Percentiles rank a stretch among this genome's conserved stretches.
phyloP scores from a whole-genome alignment of 2,797 vertebrate genomes.

The Morus bassanus region DNA sequence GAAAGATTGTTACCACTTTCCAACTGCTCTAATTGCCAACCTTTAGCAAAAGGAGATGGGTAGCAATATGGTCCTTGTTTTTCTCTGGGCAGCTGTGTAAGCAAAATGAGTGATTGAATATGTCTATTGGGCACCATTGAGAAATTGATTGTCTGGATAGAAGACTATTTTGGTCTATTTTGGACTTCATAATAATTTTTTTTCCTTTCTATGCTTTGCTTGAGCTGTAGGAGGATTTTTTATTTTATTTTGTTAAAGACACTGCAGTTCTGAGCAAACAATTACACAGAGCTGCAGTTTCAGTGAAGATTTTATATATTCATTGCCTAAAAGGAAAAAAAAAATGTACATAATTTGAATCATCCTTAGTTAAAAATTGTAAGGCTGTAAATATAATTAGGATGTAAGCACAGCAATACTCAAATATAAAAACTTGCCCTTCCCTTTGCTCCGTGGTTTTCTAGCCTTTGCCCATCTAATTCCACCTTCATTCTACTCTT shows the following conservation, averaged over 20 bases:
- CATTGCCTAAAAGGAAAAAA: not conserved
- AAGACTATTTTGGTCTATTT: constrained; percentile 1
- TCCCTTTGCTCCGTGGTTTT: not conserved
- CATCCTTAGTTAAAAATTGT: not conserved
- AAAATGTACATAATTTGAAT: not conserved
- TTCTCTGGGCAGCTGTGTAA: constrained; percentile 36
- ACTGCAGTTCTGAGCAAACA: not conserved
- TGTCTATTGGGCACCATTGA: not conserved
- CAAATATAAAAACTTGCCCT: not conserved
- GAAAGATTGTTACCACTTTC: constrained; percentile 4
- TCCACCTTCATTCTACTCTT: fast-evolving
- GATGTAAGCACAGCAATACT: not conserved
- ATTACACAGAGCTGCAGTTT: not conserved
- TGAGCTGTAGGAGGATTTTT: not conserved
- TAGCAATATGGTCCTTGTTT: constrained; percentile 32
- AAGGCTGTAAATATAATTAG: not conserved
- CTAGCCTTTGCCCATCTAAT: not conserved
- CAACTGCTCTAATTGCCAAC: constrained; percentile 31
- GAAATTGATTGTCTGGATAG: constrained; percentile 1
- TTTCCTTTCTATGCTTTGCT: not conserved
- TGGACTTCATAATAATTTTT: not conserved
- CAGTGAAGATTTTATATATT: not conserved
- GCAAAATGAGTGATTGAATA: not conserved
- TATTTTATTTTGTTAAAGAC: not conserved
- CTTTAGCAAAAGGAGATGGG: constrained; percentile 6